Conservation (phyloP, 2,797 vertebrate species). For the Phylloscopus collybita region DNA sequence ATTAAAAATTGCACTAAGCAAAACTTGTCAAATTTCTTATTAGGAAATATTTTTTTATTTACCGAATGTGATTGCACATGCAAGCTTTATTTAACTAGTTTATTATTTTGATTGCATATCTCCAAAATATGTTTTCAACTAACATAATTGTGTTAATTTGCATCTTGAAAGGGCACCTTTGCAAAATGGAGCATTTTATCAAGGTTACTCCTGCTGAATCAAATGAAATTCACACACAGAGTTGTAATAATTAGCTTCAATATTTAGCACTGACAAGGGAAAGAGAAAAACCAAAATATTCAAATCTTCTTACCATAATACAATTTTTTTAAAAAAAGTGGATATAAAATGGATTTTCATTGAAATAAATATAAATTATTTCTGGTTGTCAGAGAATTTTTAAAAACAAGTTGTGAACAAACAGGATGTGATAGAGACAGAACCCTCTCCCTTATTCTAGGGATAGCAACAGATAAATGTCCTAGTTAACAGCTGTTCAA, state of each 20-base stretch:
- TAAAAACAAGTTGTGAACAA: background rate
- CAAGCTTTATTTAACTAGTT: conserved; percentile 68
- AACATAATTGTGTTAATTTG: conserved; percentile 74
- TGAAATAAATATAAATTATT: background rate
- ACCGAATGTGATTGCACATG: conserved; percentile 53
- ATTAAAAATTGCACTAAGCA: conserved; percentile 33
- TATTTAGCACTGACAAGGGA: background rate
- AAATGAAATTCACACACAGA: conserved; percentile 17
- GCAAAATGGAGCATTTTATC: conserved; percentile 53
- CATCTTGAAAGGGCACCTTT: conserved; percentile 69
- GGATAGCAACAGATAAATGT: background rate
- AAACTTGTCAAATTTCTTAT: conserved; percentile 58
- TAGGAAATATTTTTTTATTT: conserved; percentile 70
- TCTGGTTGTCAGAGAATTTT: background rate
- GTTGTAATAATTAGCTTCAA: conserved; percentile 24
- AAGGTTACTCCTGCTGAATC: conserved; percentile 36
- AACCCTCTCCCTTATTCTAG: background rate
- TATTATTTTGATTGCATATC: conserved; percentile 76
- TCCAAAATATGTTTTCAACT: conserved; percentile 75
- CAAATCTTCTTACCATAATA: background rate
- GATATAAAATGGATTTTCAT: background rate
- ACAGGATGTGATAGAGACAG: background rate
- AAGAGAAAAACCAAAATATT: background rate
- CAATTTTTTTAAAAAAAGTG: background rate
- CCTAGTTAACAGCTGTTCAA: background rate